Conservation (phyloP, 2,113 vertebrate genomes). For the Columba janthina region DNA sequence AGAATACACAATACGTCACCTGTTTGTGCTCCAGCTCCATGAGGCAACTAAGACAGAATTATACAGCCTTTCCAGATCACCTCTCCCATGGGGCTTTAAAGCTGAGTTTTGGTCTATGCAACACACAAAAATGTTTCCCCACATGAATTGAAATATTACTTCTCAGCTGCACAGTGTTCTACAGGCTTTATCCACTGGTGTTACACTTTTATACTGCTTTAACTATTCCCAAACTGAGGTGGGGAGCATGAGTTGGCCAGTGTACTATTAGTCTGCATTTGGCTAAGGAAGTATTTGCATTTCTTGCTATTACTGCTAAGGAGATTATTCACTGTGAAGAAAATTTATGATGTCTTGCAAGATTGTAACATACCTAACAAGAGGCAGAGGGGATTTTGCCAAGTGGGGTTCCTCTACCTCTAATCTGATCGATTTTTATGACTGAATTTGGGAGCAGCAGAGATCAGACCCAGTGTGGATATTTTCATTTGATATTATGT, state of each 20-base stretch:
- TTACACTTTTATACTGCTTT: constrained; percentile 46
- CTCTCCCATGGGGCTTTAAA: constrained; percentile 14
- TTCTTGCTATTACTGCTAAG: constrained; percentile 23
- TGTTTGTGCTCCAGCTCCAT: constrained; percentile 64
- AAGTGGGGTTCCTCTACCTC: not conserved
- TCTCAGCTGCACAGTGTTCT: constrained; percentile 54
- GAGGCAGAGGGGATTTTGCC: not conserved
- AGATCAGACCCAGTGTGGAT: not conserved
- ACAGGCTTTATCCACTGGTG: constrained; percentile 56
- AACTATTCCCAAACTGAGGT: constrained; percentile 46
- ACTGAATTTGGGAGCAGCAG: not conserved
- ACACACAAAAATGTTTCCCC: constrained; percentile 57
- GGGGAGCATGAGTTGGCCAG: constrained; percentile 1
- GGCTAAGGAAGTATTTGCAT: constrained; percentile 23
- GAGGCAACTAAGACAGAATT: constrained; percentile 62
- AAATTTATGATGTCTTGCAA: not conserved
- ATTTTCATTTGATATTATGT: not conserved
- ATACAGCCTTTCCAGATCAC: constrained; percentile 57
- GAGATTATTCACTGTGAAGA: constrained; percentile 20
- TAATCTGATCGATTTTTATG: not conserved
- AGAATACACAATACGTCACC: constrained; percentile 66
- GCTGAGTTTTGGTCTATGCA: constrained; percentile 40
- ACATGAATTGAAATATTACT: constrained; percentile 60
- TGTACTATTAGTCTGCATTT: not conserved
- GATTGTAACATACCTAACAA: not conserved